A percentile compares a stretch with the other conserved stretches of the same genome.
Evolutionary conservation across 2,888 invertebrate genomes (phyloP).

Genomic region (Subacronicta megacephala): DNA sequence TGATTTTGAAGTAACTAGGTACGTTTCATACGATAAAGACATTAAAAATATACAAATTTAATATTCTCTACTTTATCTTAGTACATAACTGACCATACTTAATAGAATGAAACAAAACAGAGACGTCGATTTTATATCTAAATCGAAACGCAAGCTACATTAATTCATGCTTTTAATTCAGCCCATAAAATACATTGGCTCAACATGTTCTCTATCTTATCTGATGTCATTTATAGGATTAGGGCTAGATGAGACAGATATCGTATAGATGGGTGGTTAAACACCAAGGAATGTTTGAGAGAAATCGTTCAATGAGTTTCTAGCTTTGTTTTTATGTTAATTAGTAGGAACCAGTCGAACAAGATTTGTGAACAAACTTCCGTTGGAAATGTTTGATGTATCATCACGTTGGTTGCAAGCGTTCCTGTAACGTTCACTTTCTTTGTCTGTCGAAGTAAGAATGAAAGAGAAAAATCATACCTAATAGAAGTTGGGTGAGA

Average conservation of each 20-base stretch:
- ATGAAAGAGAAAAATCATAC: conserved; percentile 51
- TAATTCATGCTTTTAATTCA: conserved; percentile 68
- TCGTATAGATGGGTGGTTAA: conserved; percentile 79
- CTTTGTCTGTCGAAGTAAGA: conserved; percentile 44
- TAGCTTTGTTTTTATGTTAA: conserved; percentile 88
- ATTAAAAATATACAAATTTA: not conserved
- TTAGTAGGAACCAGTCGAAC: conserved; percentile 78
- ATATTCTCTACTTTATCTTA: not conserved
- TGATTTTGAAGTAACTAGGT: too few species aligned
- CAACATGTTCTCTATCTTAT: conserved; percentile 77
- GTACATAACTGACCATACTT: conserved; percentile 30
- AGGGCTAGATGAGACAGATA: conserved; percentile 86
- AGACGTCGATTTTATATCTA: conserved; percentile 62
- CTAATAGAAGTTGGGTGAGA: conserved; percentile 59
- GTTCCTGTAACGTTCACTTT: conserved; percentile 59
- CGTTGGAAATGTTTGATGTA: conserved; percentile 79
- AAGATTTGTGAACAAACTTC: conserved; percentile 77
- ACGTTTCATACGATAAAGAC: too few species aligned
- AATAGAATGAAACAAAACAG: conserved; percentile 58
- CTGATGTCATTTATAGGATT: conserved; percentile 88
- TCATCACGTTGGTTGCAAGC: conserved; percentile 67
- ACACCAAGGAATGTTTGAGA: conserved; percentile 80
- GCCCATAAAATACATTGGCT: conserved; percentile 64
- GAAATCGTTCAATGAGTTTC: conserved; percentile 85
- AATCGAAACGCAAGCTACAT: conserved; percentile 63